Evolutionary conservation across 2,888 invertebrate genomes (phyloP), one percentile per base, ranked within the genome.

Genomic region (Uloborus plumipes): DNA sequence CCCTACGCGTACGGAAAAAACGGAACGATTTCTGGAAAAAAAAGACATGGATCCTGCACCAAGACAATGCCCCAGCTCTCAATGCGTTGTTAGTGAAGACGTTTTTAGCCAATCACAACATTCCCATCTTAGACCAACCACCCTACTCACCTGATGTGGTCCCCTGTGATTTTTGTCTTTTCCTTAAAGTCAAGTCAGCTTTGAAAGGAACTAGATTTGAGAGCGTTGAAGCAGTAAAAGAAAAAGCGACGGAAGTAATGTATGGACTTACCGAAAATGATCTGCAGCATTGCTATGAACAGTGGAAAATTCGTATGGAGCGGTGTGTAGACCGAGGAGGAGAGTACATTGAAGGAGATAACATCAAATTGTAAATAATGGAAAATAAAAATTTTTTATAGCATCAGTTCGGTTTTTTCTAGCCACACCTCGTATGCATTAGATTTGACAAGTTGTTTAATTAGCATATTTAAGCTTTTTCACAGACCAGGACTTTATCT

Each of bases 81-180:
- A 16, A 15, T n/a, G n/a, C 53, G 16, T 53, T 53, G 53, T 53
- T 7, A 16, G 53, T 53, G 39, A 39, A 39, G 39, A 7, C 7
- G 39, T 39, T 39, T 39, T 39, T 39, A 39, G 39, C 39, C 9
- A 11, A 39, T 11, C 7, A 39, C 9, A 11, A 11, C 39, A 62
- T 70, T 65, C n/a, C 69, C 20, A 26, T 80, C 26, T 62, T 80
- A 14, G 39, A 62, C 22, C 80, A 75, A 39, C 75, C 53, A 47
- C 50, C 66, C 31, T 70, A 80, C 53, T 75, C 53, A 59, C 65
- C 75, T 14, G 75, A 69, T 51, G 59, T 83, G 22, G 67, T 67
- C 15, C 67, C 78, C n/a, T 75, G 58, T 47, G 53, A 72, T 65
- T 72, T 78, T 50, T 83, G 49, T 31, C 65, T 78, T 55, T 80